Percentiles rank a stretch among this genome's conserved stretches.
phyloP scores from a whole-genome alignment of 2,888 invertebrate genomes.

The Dasysyrphus tricinctus region DNA sequence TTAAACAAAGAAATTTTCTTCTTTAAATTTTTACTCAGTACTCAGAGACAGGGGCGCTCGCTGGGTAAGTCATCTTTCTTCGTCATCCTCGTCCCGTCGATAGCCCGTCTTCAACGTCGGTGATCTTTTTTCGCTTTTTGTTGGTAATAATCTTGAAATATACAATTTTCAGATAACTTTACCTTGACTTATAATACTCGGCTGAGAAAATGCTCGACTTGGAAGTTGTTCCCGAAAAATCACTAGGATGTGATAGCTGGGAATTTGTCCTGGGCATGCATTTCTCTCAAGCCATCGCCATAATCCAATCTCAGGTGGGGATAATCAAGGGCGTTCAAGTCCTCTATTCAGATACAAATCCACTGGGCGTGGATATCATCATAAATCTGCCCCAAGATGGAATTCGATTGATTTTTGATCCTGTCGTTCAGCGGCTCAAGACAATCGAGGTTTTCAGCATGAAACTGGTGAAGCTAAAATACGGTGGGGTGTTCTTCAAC shows the following conservation, averaged over 20 bases:
- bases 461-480: conserved; percentile 98
- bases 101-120: background rate
- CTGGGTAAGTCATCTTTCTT: conserved; percentile 63
- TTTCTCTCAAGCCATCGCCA: conserved; percentile 98
- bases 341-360: conserved; percentile 97
- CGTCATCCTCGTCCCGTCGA: conserved; percentile 1
- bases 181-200: conserved; percentile 14
- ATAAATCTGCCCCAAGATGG: conserved; percentile 98
- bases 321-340: conserved; percentile 98
- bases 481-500: conserved; percentile 94
- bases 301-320: conserved; percentile 97
- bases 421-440: conserved; percentile 96
- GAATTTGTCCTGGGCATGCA: conserved; percentile 97
- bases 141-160: conserved; percentile 26
- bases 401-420: conserved; percentile 97
- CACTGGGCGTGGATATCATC: conserved; percentile 96
- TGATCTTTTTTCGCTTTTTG: background rate
- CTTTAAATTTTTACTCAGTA: conserved; percentile 14
- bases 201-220: conserved; percentile 92
- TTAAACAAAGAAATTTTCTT: conserved; percentile 74
- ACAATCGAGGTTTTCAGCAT: conserved; percentile 99
- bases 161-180: conserved; percentile 53
- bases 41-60: conserved; percentile 32
- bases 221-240: conserved; percentile 97
- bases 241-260: conserved; percentile 98